These are phyloP conservation scores for Scaptomyza graminum DNA, from an alignment of 1,140 invertebrate genomes.

Conservation along the genomic window DNA sequence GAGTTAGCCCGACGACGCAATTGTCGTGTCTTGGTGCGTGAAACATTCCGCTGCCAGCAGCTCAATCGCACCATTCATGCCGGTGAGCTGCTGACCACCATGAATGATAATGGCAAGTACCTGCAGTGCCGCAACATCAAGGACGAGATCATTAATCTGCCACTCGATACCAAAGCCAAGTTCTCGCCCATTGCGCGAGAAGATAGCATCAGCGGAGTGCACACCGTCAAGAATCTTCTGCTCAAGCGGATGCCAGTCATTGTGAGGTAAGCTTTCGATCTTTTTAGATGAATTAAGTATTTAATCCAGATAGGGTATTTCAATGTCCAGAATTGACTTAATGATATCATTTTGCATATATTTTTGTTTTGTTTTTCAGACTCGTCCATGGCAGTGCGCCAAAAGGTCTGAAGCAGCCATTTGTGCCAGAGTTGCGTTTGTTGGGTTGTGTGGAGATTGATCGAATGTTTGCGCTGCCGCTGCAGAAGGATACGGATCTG, in stretches of 20 bases:
- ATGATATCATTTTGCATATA: neutral
- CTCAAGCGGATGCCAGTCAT: constrained; percentile 95
- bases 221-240: constrained; percentile 93
- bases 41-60: constrained; percentile 85
- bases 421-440: constrained; percentile 92
- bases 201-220: constrained; percentile 96
- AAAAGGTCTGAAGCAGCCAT: constrained; percentile 90
- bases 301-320: neutral
- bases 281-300: too few relatives aligned
- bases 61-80: constrained; percentile 91
- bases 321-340: neutral
- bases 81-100: constrained; percentile 89
- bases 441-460: constrained; percentile 93
- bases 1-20: constrained; percentile 90
- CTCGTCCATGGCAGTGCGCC: constrained; percentile 94
- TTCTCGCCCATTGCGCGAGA: constrained; percentile 95
- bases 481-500: constrained; percentile 91
- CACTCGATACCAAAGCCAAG: constrained; percentile 93
- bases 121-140: constrained; percentile 93
- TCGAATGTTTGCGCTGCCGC: constrained; percentile 91
- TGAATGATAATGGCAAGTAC: constrained; percentile 90
- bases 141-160: constrained; percentile 92
- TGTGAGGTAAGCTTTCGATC: constrained; percentile 85
- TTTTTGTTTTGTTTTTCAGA: constrained; percentile 76
- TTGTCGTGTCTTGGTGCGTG: constrained; percentile 89